phyloP scores from a whole-genome alignment of 2,113 vertebrate genomes.

The Phyllostomus discolor region DNA sequence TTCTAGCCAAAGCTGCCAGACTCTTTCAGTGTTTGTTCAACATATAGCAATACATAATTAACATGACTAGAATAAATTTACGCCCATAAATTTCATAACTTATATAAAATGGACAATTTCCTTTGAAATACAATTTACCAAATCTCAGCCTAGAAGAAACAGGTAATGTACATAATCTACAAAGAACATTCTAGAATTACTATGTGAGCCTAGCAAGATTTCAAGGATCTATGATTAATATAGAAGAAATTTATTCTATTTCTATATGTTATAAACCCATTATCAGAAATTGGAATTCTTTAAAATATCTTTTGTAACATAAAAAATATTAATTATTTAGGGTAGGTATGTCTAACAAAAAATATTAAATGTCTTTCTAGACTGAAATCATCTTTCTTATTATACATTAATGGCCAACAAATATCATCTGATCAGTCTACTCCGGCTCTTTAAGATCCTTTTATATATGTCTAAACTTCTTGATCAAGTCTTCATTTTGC shows the following conservation, averaged over 20 bases:
- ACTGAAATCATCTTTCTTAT: not conserved
- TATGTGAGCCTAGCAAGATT: not conserved
- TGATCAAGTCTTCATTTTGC: not conserved
- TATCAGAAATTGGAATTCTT: not conserved
- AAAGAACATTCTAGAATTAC: not conserved
- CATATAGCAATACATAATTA: not conserved
- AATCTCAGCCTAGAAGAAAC: not conserved
- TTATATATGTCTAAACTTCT: not conserved
- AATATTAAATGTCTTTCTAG: not conserved
- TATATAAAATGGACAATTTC: not conserved
- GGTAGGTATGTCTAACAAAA: not conserved
- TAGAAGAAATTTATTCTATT: not conserved
- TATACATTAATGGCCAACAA: not conserved
- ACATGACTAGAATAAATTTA: not conserved
- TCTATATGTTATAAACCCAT: not conserved
- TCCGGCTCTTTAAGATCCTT: not conserved
- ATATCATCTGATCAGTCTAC: not conserved
- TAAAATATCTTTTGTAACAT: not conserved
- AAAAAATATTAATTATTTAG: not conserved
- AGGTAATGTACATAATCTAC: not conserved
- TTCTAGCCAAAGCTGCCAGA: not conserved
- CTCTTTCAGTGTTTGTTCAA: not conserved
- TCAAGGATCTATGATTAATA: not conserved
- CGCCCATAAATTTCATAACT: not conserved
- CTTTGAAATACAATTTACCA: not conserved